Base-by-base conservation (phyloP, 1,140 invertebrate species). In the Gryon sp. region DNA sequence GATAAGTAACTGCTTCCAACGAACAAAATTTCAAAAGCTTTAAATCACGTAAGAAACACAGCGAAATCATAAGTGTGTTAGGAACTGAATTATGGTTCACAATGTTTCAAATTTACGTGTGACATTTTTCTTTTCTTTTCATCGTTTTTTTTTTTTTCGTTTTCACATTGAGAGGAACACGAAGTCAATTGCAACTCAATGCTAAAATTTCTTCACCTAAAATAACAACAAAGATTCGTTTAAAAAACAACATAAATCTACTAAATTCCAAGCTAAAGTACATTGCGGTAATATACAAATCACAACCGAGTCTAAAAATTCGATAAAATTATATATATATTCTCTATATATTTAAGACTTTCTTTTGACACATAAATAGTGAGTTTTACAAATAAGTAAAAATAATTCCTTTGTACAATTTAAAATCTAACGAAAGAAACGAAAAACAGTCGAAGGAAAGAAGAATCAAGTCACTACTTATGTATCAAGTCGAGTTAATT, bases 1-100 rank as follows among this genome's bases (percentile, higher is more conserved):
- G n/a, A n/a, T n/a, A n/a, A n/a, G n/a, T 30, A 48, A 46, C 38
- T 46, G 45, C 26, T 20, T 15, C 19, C n/a, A 59, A 62, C 68
- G 20, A 52, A 59, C 20, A 14, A 8, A n/a, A 6, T 30, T n/a
- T n/a, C n/a, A n/a, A n/a, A 63, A 55, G 12, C 8, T 68, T 48
- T 34, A 74, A 32, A 65, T 59, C 32, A 46, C 30, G 41, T 59
- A 59, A 41, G 43, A 65, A 74, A 74, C 59, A 50, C 45, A 30
- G 52, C 40, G 45, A 46, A 60, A 60, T 66, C 45, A 55, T 79
- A 69, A 73, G 50, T 68, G 45, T 50, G 48, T 69, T 73, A 81
- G 77, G 74, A 81, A 81, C 76, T 81, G 75, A 78, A 50, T 68
- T 41, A 48, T 48, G 26, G 14, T 60, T 52, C 48, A 57, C 57